A percentile compares a stretch with the other conserved stretches of the same genome.
Conservation (phyloP, 2,888 invertebrate genomes). For the Machimus atricapillus region DNA sequence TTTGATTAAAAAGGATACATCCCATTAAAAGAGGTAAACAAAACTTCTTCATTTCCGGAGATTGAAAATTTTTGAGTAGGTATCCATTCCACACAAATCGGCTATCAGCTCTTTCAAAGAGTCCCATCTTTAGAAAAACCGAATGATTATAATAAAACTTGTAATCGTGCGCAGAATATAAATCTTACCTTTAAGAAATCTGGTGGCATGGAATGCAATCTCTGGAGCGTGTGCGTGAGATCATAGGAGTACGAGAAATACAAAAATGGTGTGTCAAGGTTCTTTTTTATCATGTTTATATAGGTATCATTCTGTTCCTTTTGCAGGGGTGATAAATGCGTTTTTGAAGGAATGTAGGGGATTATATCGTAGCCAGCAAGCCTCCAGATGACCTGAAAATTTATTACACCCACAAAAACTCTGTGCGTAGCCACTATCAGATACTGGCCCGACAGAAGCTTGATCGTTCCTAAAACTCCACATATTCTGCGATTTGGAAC, state of each 20-base stretch:
- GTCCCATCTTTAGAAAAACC: constrained; percentile 68
- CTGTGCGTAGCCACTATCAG: constrained; percentile 88
- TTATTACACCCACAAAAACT: constrained; percentile 78
- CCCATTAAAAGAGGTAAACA: constrained; percentile 91
- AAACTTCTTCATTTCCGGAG: constrained; percentile 78
- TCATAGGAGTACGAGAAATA: constrained; percentile 97
- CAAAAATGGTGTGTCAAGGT: constrained; percentile 83
- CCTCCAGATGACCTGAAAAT: constrained; percentile 80
- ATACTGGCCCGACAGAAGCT: constrained; percentile 84
- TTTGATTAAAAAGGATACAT: constrained; percentile 64
- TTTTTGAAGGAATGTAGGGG: constrained; percentile 82
- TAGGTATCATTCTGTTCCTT: constrained; percentile 84
- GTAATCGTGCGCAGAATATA: background rate
- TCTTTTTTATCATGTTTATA: constrained; percentile 81
- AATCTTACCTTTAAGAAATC: constrained; percentile 75
- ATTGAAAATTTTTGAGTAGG: constrained; percentile 78
- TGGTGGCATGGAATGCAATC: constrained; percentile 81
- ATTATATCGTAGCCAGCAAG: constrained; percentile 82
- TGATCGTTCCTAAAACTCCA: constrained; percentile 87
- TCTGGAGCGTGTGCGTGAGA: constrained; percentile 88
- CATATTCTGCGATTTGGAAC: constrained; percentile 76
- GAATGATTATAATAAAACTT: background rate
- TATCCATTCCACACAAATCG: constrained; percentile 95
- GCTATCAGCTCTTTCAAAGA: constrained; percentile 81
- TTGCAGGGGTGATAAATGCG: constrained; percentile 85